Percentiles rank a stretch among this genome's conserved stretches.
These are phyloP conservation scores for Barnardius zonarius DNA, from an alignment of 2,113 vertebrate species.

Conservation along the genomic window DNA sequence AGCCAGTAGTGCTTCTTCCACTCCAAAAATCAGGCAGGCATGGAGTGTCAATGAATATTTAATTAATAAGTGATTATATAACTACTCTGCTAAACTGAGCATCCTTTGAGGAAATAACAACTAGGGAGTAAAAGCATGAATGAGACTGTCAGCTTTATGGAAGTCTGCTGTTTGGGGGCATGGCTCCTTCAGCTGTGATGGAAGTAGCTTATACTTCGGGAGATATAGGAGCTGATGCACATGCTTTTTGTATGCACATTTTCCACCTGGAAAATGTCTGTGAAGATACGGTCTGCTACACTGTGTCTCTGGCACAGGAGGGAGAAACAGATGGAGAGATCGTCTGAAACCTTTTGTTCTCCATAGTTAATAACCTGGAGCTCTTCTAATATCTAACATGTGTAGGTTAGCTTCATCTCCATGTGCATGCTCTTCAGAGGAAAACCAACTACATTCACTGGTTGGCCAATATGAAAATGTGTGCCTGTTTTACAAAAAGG, in stretches of 20 bases:
- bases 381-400: conserved; percentile 10
- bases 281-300: conserved; percentile 51
- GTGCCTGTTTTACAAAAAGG: neutral
- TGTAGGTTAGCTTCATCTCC: conserved; percentile 27
- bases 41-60: neutral
- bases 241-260: neutral
- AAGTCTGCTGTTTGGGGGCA: neutral
- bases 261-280: conserved; percentile 57
- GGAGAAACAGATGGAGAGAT: conserved; percentile 60
- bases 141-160: neutral
- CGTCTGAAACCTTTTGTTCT: conserved; percentile 56
- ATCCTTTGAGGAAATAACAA: neutral
- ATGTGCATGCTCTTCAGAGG: neutral
- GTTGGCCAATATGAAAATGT: neutral
- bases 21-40: neutral
- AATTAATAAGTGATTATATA: neutral
- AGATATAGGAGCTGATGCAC: neutral
- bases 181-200: conserved; percentile 10
- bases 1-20: neutral
- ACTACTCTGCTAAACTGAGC: neutral
- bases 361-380: conserved; percentile 58
- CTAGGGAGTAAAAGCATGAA: neutral
- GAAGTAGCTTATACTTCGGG: neutral
- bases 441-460: neutral
- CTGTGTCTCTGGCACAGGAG: conserved; percentile 54